Percentiles rank a stretch among this genome's conserved stretches.
Conservation (phyloP, 2,113 vertebrate species). For the Meriones unguiculatus region DNA sequence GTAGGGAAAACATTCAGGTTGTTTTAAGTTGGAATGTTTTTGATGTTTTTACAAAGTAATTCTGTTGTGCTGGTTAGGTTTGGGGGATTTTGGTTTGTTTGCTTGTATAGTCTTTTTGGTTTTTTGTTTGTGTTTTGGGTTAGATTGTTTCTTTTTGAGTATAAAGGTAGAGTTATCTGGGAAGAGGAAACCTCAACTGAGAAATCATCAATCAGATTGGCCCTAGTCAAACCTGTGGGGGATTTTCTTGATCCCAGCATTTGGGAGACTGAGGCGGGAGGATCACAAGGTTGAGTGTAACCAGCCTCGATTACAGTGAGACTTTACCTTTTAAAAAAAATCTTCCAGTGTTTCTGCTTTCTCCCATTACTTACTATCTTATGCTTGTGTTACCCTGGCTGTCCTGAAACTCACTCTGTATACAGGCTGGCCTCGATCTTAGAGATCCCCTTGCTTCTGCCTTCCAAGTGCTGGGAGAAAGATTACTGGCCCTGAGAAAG, state of each 20-base stretch:
- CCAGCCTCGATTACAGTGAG: background rate
- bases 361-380: background rate
- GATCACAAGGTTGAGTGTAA: background rate
- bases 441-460: background rate
- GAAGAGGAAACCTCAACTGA: background rate
- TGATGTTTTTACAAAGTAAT: background rate
- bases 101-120: background rate
- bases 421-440: background rate
- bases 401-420: background rate
- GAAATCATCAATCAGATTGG: background rate
- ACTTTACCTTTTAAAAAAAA: no score
- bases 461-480: background rate
- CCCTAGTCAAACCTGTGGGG: background rate
- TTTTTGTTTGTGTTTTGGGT: background rate
- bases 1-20: background rate
- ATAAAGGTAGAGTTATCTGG: background rate
- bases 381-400: background rate
- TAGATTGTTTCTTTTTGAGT: background rate
- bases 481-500: background rate
- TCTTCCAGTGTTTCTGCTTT: background rate
- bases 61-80: background rate
- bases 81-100: background rate
- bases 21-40: conserved; percentile 47
- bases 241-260: background rate
- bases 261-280: background rate